A percentile compares a stretch with the other conserved stretches of the same genome.
Evolutionary conservation across 92 coral and sea anemone species (phyloP).

Genomic region (Diadumene lineata): DNA sequence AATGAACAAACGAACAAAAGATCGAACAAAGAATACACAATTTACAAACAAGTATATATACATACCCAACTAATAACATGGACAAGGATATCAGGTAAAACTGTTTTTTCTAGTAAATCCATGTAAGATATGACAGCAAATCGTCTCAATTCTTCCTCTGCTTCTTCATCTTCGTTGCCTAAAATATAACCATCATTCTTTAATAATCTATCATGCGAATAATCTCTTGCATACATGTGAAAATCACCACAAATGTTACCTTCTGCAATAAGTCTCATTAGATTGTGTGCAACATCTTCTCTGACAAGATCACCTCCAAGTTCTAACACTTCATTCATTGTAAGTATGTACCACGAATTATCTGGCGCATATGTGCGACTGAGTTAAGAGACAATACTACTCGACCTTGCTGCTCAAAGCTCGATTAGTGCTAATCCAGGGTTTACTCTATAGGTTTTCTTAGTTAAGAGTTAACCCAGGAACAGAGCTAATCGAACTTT

Average conservation of each 20-base stretch:
- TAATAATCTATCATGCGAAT: too few relatives aligned
- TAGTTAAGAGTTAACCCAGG: too few relatives aligned
- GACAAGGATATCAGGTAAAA: constrained; percentile 79
- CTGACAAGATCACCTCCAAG: constrained; percentile 75
- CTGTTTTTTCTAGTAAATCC: constrained; percentile 74
- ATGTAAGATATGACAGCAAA: constrained; percentile 73
- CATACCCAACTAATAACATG: constrained; percentile 91
- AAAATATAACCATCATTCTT: too few relatives aligned
- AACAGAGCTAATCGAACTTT: too few relatives aligned
- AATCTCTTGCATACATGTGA: too few relatives aligned
- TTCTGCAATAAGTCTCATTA: constrained; percentile 85
- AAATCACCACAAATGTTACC: constrained; percentile 35
- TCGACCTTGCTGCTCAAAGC: too few relatives aligned
- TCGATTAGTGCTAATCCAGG: too few relatives aligned
- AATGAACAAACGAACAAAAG: background rate
- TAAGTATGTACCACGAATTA: constrained; percentile 85
- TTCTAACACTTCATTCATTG: constrained; percentile 90
- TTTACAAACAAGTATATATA: background rate
- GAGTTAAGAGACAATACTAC: constrained; percentile 7
- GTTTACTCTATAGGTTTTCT: too few relatives aligned
- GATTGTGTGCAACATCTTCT: constrained; percentile 75
- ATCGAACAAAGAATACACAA: background rate
- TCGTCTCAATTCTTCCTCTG: constrained; percentile 71
- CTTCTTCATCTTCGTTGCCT: constrained; percentile 83
- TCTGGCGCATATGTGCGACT: constrained; percentile 87